Percentiles rank a stretch among this genome's conserved stretches.
Evolutionary conservation across 2,888 invertebrate species (phyloP).

Genomic region (Ptychoptera albimana): DNA sequence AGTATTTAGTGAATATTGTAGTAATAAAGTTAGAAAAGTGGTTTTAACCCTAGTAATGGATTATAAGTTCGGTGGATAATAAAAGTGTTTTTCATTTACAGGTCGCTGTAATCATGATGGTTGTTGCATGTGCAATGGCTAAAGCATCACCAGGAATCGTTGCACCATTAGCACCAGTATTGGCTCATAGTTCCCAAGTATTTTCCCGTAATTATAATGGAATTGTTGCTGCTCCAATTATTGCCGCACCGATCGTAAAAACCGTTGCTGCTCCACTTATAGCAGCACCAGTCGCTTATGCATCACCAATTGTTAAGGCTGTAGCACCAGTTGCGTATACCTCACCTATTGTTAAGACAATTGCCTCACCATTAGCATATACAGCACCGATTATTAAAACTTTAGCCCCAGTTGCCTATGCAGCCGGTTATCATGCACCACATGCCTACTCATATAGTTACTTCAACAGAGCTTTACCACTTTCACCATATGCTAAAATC

Average conservation of each 20-base stretch:
- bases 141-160: too few relatives aligned
- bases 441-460: not conserved
- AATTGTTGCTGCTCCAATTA: not conserved
- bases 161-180: too few relatives aligned
- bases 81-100: too few relatives aligned
- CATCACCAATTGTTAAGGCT: not conserved
- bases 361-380: constrained; percentile 1
- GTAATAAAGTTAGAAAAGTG: too few relatives aligned
- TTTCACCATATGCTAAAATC: not conserved
- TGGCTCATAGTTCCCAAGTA: not conserved
- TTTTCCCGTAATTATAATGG: not conserved
- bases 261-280: not conserved
- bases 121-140: too few relatives aligned
- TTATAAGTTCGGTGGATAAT: too few relatives aligned
- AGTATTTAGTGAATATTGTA: too few relatives aligned
- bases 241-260: not conserved
- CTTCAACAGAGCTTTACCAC: not conserved
- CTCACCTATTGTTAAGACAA: not conserved
- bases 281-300: not conserved
- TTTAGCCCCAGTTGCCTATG: not conserved
- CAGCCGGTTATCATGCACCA: not conserved
- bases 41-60: too few relatives aligned
- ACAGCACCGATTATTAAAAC: constrained; percentile 1
- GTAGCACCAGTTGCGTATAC: constrained; percentile 1
- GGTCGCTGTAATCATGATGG: too few relatives aligned